Evolutionary conservation across 1,140 invertebrate species (phyloP), one percentile per base, ranked within the genome.

Genomic region (Rhagoletis zephyria): DNA sequence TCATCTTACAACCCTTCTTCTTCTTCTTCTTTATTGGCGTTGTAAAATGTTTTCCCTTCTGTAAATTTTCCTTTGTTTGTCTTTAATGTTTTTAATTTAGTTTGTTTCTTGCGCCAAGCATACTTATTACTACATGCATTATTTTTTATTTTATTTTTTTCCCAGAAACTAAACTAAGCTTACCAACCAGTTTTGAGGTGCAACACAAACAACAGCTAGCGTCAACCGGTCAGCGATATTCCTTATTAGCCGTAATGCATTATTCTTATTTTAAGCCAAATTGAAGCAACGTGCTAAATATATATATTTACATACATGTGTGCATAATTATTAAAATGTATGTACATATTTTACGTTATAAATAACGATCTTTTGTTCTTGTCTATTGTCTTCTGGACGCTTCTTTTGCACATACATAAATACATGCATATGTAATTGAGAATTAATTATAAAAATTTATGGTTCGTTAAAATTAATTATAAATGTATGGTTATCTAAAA

Each of bases 241-340:
- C 4, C 74, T 81, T 56, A 81, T 51, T 48, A 81, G 74, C 74
- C 19, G 45, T 6, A 51, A 48, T 56, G n/a, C 19, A 81, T 81
- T 59, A 81, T 81, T 81, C 48, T 81, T 81, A 81, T 56, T 56
- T 56, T 81, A 56, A 81, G 74, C 19, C 6, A 14, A 81, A 81
- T 81, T n/a, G n/a, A 56, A 14, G 16, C 6, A n/a, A 81, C 5
- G 48, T 48, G 74, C 45, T 56, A 9, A 19, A 30, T 19, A 56
- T 63, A 30, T 19, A 56, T 63, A 63, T 63, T 7, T 67, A 10
- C 48, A 56, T 56, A 56, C 5, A 56, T 56, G 5, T 56, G 5
- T 56, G 30, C 30, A 30, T 30, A 30, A 30, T 30, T 30, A 0
- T 30, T 30, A 30, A 30, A 30, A 81, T 56, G 56, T 48, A 56